Conservation (phyloP, 2,888 invertebrate genomes). For the Cordylochernes scorpioides region DNA sequence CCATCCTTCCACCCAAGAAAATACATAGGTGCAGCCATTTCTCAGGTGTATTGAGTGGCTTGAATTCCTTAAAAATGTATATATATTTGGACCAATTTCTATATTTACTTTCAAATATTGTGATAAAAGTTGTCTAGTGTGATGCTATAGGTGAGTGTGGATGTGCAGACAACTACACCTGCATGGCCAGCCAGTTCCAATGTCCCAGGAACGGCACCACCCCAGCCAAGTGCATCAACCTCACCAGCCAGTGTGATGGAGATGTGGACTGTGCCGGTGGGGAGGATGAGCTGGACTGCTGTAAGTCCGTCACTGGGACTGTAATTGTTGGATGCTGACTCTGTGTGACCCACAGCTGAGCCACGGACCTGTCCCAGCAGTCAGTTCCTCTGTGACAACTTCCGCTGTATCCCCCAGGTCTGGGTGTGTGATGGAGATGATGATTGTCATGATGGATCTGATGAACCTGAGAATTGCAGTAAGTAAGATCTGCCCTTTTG, state of each 20-base stretch:
- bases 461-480: conserved; percentile 18
- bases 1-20: too few species aligned
- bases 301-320: conserved; percentile 20
- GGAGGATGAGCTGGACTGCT: conserved; percentile 38
- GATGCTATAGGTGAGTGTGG: conserved; percentile 10
- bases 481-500: too few species aligned
- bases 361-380: conserved; percentile 36
- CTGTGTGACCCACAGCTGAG: conserved; percentile 15
- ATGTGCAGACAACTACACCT: conserved; percentile 30
- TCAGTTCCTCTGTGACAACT: conserved; percentile 39
- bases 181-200: conserved; percentile 39
- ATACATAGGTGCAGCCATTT: too few species aligned
- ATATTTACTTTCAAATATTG: too few species aligned
- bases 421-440: conserved; percentile 54
- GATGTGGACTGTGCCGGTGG: conserved; percentile 17
- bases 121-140: conserved; percentile 3
- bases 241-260: conserved; percentile 37
- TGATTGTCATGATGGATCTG: conserved; percentile 42
- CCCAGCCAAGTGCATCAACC: conserved; percentile 34
- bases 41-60: too few species aligned
- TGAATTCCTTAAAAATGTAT: too few species aligned
- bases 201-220: conserved; percentile 34
- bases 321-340: background rate
- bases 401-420: conserved; percentile 45
- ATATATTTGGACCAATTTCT: too few species aligned